These are phyloP conservation scores for Callimorpha dominula DNA, from an alignment of 2,888 invertebrate genomes.

Conservation along the genomic window DNA sequence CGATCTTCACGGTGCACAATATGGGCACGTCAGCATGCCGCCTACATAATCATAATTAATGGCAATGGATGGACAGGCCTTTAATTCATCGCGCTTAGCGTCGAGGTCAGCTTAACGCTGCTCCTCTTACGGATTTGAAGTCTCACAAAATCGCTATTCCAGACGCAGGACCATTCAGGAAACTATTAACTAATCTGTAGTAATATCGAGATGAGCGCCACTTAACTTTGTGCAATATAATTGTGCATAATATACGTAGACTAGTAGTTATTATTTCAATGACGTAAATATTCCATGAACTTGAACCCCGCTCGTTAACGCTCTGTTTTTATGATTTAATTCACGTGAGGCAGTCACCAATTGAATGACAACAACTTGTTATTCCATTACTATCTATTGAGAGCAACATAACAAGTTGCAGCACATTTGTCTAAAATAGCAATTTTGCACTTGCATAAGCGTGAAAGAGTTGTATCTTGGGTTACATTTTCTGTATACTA, in stretches of 20 bases:
- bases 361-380: background rate
- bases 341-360: background rate
- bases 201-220: too few species aligned
- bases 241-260: background rate
- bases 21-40: background rate
- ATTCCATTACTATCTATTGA: background rate
- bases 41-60: background rate
- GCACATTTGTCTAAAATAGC: background rate
- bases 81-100: too few species aligned
- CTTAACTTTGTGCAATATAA: too few species aligned
- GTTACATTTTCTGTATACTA: background rate
- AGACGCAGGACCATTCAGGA: too few species aligned
- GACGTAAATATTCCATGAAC: background rate
- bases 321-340: background rate
- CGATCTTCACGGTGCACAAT: background rate
- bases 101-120: background rate
- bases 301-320: background rate
- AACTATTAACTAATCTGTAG: too few species aligned
- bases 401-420: background rate
- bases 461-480: background rate
- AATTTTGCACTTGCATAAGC: background rate
- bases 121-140: background rate
- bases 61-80: background rate
- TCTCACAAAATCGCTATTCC: background rate
- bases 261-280: background rate